phyloP scores from a whole-genome alignment of 2,888 invertebrate genomes.

The Gari tellinella region DNA sequence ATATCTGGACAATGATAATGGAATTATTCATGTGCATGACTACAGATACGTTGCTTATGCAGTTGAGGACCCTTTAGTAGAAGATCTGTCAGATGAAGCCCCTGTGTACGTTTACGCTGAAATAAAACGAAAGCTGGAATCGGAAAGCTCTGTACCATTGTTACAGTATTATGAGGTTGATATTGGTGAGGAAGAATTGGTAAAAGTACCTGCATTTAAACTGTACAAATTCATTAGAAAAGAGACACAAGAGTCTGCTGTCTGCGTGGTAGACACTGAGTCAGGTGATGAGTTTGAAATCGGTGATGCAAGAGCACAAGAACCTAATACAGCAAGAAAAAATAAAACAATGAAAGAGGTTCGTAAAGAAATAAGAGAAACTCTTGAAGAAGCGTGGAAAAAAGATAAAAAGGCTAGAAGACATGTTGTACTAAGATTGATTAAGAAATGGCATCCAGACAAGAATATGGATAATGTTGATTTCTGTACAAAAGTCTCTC shows the following conservation, averaged over 20 bases:
- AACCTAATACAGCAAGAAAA: not conserved
- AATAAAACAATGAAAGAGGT: constrained; percentile 23
- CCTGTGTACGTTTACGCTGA: constrained; percentile 9
- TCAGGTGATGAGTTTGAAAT: not conserved
- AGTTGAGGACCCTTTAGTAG: constrained; percentile 47
- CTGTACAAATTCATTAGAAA: constrained; percentile 34
- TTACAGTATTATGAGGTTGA: constrained; percentile 38
- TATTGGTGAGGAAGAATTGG: constrained; percentile 22
- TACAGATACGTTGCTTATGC: constrained; percentile 59
- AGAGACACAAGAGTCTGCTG: not conserved
- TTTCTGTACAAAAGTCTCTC: constrained; percentile 59
- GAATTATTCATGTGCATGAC: constrained; percentile 39
- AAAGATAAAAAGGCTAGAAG: constrained; percentile 34
- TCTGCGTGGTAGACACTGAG: not conserved
- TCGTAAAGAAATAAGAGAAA: constrained; percentile 44
- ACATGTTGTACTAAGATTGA: constrained; percentile 58
- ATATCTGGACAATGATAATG: constrained; percentile 53
- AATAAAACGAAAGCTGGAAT: constrained; percentile 2
- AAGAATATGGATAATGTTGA: constrained; percentile 59
- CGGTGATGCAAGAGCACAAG: too few species aligned
- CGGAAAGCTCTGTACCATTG: not conserved
- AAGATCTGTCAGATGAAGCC: constrained; percentile 1
- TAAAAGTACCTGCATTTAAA: constrained; percentile 11
- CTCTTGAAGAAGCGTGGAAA: constrained; percentile 53
- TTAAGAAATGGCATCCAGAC: constrained; percentile 69